Evolutionary conservation across 2,797 vertebrate species (phyloP).

Genomic region (Melanotaenia parkinsoni): DNA sequence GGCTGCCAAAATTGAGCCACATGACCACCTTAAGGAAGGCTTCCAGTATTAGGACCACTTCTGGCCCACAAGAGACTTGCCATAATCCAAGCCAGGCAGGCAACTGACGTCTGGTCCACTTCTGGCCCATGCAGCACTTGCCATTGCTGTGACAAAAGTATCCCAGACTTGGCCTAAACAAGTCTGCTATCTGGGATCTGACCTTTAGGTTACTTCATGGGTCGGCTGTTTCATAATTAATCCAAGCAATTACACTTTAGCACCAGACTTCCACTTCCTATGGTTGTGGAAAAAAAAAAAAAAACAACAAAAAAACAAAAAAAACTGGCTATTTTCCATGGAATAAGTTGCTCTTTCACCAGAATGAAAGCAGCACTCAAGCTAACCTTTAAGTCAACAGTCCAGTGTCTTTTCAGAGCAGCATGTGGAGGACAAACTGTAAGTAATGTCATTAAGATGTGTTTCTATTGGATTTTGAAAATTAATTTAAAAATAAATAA

Average conservation of each 20-base stretch:
- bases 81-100: too few relatives aligned
- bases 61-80: background rate
- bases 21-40: too few relatives aligned
- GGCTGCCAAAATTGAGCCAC: too few relatives aligned
- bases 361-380: background rate
- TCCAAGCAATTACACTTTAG: background rate
- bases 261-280: background rate
- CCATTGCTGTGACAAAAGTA: background rate
- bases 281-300: background rate
- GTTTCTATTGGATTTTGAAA: background rate
- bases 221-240: background rate
- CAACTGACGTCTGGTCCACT: too few relatives aligned
- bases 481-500: background rate
- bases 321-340: background rate
- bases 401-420: background rate
- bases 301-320: background rate
- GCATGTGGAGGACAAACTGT: background rate
- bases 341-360: background rate
- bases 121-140: too few relatives aligned
- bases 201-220: too few relatives aligned
- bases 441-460: background rate
- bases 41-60: too few relatives aligned
- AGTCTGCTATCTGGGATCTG: too few relatives aligned
- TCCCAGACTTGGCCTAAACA: too few relatives aligned
- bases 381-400: background rate